Base-by-base conservation (phyloP, 2,888 invertebrate genomes). In the Disparrhopalites patrizii region DNA sequence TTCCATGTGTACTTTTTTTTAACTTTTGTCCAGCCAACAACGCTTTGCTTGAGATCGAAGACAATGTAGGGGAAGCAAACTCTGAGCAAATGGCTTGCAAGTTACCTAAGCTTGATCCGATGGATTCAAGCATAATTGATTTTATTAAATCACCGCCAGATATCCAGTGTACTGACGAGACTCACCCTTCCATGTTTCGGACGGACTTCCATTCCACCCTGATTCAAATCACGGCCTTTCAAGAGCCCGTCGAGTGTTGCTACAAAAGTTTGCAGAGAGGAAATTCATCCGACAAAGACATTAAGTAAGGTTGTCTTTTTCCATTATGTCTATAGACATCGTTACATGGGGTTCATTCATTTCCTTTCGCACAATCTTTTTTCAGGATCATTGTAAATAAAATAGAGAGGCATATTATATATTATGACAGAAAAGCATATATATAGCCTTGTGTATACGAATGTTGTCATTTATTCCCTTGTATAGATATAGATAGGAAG, bases 101-200 rank as follows among this genome's bases (percentile, higher is more conserved):
- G 23, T 70, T 72, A 47, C 72, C 72, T 43, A 58, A 67, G 23
- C 54, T 72, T 27, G 54, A 68, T 51, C 70, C 72, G 31, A 68
- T 70, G 61, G 66, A 70, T 62, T 64, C 63, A 20, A 62, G 65
- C 28, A 70, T 72, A 51, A 62, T 56, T 25, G 68, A 72, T 38
- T 72, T 70, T 60, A 62, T 72, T 40, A 72, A 70, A 60, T 56
- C 62, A 20, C 70, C 73, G 20, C 66, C 70, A 20, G 51, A 47
- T 28, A 63, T 73, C n/a, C 65, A 73, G 33, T 73, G 73, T 54
- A 33, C 51, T 10, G 50, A 55, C 27, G 52, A 65, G 25, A 31
- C 51, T 40, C 65, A 70, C 40, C 66, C 69, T 20, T 27, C 62
- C 15, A 40, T 67, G n/a, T 73, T 73, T 52, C 40, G 68, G 15